These are phyloP conservation scores for Spermophilus dauricus DNA, from an alignment of 2,113 vertebrate genomes.

Conservation along the genomic window DNA sequence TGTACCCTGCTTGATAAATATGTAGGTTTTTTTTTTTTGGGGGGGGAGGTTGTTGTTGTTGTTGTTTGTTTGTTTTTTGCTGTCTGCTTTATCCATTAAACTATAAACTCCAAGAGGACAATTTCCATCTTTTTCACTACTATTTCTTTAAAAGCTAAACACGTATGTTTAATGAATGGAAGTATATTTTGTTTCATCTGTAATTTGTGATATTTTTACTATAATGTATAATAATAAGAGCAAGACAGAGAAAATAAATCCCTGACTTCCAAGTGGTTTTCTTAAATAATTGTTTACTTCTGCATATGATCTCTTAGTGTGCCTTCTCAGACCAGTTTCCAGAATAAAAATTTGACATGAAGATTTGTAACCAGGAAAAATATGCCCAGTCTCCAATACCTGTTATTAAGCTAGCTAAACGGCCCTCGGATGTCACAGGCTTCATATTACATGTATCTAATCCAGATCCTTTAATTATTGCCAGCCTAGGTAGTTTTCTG, in stretches of 20 bases:
- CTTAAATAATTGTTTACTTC: conserved; percentile 51
- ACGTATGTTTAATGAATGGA: conserved; percentile 3
- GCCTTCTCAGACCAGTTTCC: conserved; percentile 55
- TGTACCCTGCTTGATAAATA: neutral
- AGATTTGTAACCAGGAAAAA: conserved; percentile 46
- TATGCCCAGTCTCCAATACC: conserved; percentile 24
- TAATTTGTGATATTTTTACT: conserved; percentile 44
- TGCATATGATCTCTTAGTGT: conserved; percentile 25
- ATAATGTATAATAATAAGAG: neutral
- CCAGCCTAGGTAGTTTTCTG: conserved; percentile 9
- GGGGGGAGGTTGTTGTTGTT: too few relatives aligned
- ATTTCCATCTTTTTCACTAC: neutral
- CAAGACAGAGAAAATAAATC: neutral
- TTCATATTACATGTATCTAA: conserved; percentile 25
- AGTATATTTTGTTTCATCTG: conserved; percentile 26
- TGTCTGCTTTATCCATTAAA: conserved; percentile 31
- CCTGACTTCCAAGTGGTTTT: conserved; percentile 15
- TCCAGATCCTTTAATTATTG: conserved; percentile 52
- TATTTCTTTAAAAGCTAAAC: neutral
- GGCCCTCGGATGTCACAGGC: conserved; percentile 31
- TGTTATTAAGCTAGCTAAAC: conserved; percentile 30
- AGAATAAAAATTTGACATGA: conserved; percentile 62
- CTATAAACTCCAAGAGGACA: neutral
- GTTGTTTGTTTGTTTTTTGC: neutral
- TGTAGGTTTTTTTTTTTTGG: too few relatives aligned